A percentile compares a stretch with the other conserved stretches of the same genome.
These are phyloP conservation scores for Peromyscus californicus DNA, from an alignment of 2,113 vertebrate species.

Conservation along the genomic window DNA sequence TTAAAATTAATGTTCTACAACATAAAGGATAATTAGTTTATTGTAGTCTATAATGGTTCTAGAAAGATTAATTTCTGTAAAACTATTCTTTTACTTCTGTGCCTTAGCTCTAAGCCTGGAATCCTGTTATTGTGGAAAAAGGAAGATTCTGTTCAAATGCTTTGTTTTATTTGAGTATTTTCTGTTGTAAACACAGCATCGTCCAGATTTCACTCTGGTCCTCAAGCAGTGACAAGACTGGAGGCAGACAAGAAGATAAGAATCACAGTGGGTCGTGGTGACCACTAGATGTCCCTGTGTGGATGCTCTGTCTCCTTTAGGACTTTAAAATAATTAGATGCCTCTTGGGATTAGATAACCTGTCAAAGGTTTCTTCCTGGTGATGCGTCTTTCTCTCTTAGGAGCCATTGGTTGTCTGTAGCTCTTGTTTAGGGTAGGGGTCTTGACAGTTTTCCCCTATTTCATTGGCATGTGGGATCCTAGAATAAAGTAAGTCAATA, in stretches of 20 bases:
- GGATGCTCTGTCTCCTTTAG: background rate
- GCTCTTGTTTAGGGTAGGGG: background rate
- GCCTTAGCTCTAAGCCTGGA: background rate
- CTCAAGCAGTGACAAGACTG: background rate
- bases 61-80: slow-evolving; percentile 52
- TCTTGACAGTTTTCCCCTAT: background rate
- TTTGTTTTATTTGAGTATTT: background rate
- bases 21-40: slow-evolving; percentile 61
- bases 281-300: slow-evolving; percentile 72
- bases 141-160: background rate
- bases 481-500: background rate
- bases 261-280: background rate
- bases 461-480: background rate
- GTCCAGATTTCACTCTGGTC: background rate
- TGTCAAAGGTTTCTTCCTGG: background rate
- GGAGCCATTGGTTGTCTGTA: background rate
- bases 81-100: background rate
- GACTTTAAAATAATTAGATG: background rate
- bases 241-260: background rate
- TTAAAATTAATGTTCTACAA: slow-evolving; percentile 67
- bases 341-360: background rate
- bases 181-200: background rate
- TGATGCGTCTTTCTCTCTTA: background rate
- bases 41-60: slow-evolving; percentile 42
- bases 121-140: slow-evolving; percentile 33